These are phyloP conservation scores for Australoheros scitulus DNA, from an alignment of 2,113 vertebrate species.

Conservation along the genomic window DNA sequence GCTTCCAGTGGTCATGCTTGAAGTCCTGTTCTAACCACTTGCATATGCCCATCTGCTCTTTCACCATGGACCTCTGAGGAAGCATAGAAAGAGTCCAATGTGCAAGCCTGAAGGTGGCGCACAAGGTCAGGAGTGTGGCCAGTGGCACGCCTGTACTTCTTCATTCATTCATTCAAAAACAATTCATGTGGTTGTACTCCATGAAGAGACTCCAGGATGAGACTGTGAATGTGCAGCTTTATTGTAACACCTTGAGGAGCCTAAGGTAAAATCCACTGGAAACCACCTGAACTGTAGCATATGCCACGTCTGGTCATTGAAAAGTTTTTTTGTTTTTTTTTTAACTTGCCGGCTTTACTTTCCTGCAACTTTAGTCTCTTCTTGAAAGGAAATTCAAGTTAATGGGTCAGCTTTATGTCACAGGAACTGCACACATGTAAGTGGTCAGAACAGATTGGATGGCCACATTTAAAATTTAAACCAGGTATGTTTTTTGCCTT, in stretches of 20 bases:
- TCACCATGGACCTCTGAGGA: background rate
- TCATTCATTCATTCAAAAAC: rapidly evolving
- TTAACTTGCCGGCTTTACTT: too few relatives aligned
- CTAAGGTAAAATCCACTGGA: background rate
- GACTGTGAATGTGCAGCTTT: background rate
- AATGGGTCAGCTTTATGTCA: background rate
- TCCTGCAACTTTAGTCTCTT: background rate
- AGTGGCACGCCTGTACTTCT: background rate
- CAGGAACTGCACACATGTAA: background rate
- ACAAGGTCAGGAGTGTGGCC: background rate
- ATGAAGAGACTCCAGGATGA: background rate
- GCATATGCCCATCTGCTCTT: too few relatives aligned
- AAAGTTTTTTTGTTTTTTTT: too few relatives aligned
- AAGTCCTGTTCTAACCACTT: too few relatives aligned
- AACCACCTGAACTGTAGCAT: background rate
- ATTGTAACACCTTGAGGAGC: background rate
- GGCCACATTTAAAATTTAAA: background rate
- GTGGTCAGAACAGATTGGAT: background rate
- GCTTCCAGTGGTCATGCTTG: background rate
- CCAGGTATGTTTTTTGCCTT: too few relatives aligned
- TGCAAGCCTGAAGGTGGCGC: background rate
- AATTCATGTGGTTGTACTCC: background rate
- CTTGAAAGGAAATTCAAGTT: background rate
- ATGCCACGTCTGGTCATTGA: too few relatives aligned
- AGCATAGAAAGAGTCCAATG: background rate